Conservation (phyloP, 2,888 invertebrate species). For the Plemyria rubiginata region DNA sequence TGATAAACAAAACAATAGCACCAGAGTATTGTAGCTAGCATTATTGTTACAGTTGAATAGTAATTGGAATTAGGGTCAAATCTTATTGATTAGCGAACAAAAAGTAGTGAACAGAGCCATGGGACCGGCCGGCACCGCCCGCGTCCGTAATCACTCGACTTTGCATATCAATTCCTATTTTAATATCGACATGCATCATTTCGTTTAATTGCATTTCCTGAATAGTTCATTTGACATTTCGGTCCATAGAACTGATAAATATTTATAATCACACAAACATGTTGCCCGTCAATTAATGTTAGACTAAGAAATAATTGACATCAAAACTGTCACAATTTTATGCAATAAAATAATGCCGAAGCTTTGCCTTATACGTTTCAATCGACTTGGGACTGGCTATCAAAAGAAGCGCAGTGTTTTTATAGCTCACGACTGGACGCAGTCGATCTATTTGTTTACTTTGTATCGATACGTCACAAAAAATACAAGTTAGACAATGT, state of each 20-base stretch:
- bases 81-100: conserved; percentile 77
- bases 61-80: conserved; percentile 74
- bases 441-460: conserved; percentile 56
- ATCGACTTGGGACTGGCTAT: conserved; percentile 48
- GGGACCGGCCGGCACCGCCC: conserved; percentile 70
- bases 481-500: conserved; percentile 46
- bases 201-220: conserved; percentile 81
- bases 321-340: conserved; percentile 67
- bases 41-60: conserved; percentile 67
- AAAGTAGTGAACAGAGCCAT: conserved; percentile 72
- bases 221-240: conserved; percentile 59
- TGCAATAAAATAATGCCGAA: conserved; percentile 69
- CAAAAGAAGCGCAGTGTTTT: conserved; percentile 60
- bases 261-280: conserved; percentile 67
- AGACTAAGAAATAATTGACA: conserved; percentile 72
- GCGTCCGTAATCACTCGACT: conserved; percentile 70
- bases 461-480: conserved; percentile 55
- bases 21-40: conserved; percentile 59
- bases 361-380: conserved; percentile 60
- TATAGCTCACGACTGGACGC: conserved; percentile 39
- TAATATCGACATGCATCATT: conserved; percentile 83
- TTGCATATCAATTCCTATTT: conserved; percentile 82
- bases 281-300: conserved; percentile 76
- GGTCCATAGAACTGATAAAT: conserved; percentile 57
- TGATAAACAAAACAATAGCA: conserved; percentile 53